Evolutionary conservation across 2,888 invertebrate species (phyloP).

Genomic region (Limnephilus lunatus): DNA sequence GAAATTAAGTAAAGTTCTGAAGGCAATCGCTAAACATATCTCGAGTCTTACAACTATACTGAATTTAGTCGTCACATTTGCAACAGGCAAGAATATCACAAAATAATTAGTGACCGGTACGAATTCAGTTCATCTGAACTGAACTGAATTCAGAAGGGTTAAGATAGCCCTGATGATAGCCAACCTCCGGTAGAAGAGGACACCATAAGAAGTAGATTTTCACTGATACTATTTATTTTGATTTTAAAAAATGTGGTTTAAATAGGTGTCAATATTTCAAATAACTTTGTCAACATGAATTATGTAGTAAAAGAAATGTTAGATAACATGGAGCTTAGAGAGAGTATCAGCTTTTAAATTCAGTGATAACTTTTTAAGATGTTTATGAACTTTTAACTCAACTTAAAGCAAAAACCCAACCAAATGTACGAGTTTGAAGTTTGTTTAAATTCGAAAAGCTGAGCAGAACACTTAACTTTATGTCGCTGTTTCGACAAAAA

Average conservation of each 20-base stretch:
- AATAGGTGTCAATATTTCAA: background rate
- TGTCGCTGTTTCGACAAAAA: background rate
- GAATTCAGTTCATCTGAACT: too few relatives aligned
- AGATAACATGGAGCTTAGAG: background rate
- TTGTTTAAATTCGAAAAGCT: background rate
- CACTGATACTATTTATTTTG: too few relatives aligned
- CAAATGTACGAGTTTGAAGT: background rate
- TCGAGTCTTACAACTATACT: too few relatives aligned
- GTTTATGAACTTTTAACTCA: background rate
- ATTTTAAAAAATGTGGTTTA: background rate
- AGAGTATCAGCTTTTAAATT: background rate
- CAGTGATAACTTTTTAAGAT: background rate
- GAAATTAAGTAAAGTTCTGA: too few relatives aligned
- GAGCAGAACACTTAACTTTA: background rate
- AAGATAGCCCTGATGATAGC: too few relatives aligned
- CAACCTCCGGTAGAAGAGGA: too few relatives aligned
- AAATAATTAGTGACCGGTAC: too few relatives aligned
- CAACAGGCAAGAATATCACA: too few relatives aligned
- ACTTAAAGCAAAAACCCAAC: background rate
- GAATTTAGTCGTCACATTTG: too few relatives aligned
- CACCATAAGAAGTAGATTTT: too few relatives aligned
- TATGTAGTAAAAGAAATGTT: background rate
- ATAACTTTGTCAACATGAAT: background rate
- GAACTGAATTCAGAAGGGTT: too few relatives aligned
- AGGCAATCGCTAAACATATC: too few relatives aligned